Evolutionary conservation across 2,888 invertebrate genomes (phyloP), one percentile per base, ranked within the genome.

Genomic region (Pandemis cinnamomeana): DNA sequence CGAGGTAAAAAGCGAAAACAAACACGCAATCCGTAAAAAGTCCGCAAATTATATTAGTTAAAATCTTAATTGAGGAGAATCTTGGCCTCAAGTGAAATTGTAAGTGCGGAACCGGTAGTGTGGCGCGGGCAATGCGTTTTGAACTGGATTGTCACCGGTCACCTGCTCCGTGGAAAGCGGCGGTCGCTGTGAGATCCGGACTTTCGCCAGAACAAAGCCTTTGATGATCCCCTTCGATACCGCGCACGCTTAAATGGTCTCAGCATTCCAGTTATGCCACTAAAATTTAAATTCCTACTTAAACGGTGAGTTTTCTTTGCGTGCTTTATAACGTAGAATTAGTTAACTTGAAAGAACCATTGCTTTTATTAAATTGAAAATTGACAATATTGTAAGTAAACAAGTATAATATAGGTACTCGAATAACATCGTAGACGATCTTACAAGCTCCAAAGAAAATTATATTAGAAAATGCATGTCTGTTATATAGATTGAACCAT

Each of bases 201-300:
- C 87, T 87, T 87, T 87, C 87, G 80, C 83, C 80, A 74, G 76
- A 83, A 83, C 84, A 81, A 83, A 83, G 82, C 77, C 80, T 76
- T 81, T 75, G 82, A 80, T 80, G 80, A 76, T 81, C 81, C 67
- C 78, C 80, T 80, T 81, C 70, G 79, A 81, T 80, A 80, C 41
- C 36, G 10, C 60, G 67, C 72, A 69, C 55, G 27, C 75, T 78
- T 70, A 74, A 79, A 81, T 79, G 71, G 78, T 78, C 82, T 82
- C 82, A 82, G 81, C 81, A 79, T 82, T 82, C 80, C 71, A 78
- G 78, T 76, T 79, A 80, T 70, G 62, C 77, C 78, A 78, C 77
- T 76, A 75, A 55, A 41, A 64, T 64, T 42, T 55, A 27, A 58
- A 58, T 58, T 13, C 11, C 27, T 11, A 27, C 58, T 0, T 58